A percentile compares a stretch with the other conserved stretches of the same genome.
These are phyloP conservation scores for Platichthys stellatus DNA, from an alignment of 2,113 vertebrate genomes.

Conservation along the genomic window DNA sequence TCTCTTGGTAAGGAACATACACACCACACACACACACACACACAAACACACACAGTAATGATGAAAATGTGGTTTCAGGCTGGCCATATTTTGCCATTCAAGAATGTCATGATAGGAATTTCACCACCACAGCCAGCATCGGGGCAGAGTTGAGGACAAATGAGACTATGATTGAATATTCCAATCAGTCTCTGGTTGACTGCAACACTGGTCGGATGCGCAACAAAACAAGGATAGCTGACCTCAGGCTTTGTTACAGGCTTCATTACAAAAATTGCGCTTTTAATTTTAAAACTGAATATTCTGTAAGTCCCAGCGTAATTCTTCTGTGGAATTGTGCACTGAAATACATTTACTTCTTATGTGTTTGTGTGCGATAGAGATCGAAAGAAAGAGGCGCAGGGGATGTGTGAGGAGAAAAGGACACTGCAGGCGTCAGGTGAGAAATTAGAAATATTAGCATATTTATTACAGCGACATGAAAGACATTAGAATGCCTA, in stretches of 20 bases:
- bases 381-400: not conserved
- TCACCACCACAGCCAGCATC: conserved; percentile 36
- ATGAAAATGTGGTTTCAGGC: conserved; percentile 62
- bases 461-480: conserved; percentile 87
- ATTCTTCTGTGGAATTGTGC: not conserved
- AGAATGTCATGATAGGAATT: conserved; percentile 67
- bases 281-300: conserved; percentile 6
- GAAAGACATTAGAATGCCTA: conserved; percentile 81
- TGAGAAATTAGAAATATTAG: conserved; percentile 87
- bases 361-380: not conserved
- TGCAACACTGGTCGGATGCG: conserved; percentile 27
- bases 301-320: conserved; percentile 1
- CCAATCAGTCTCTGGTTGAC: conserved; percentile 29
- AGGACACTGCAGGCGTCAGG: conserved; percentile 72
- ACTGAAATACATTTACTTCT: not conserved
- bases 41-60: conserved; percentile 46
- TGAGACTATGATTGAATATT: conserved; percentile 7
- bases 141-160: conserved; percentile 32
- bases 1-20: conserved; percentile 47
- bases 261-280: conserved; percentile 14
- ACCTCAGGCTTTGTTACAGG: conserved; percentile 23
- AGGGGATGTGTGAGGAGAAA: conserved; percentile 43
- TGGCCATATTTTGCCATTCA: conserved; percentile 59
- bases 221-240: conserved; percentile 27
- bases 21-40: conserved; percentile 16